Evolutionary conservation across 2,888 invertebrate genomes (phyloP).

Genomic region (Drosophila leonis): DNA sequence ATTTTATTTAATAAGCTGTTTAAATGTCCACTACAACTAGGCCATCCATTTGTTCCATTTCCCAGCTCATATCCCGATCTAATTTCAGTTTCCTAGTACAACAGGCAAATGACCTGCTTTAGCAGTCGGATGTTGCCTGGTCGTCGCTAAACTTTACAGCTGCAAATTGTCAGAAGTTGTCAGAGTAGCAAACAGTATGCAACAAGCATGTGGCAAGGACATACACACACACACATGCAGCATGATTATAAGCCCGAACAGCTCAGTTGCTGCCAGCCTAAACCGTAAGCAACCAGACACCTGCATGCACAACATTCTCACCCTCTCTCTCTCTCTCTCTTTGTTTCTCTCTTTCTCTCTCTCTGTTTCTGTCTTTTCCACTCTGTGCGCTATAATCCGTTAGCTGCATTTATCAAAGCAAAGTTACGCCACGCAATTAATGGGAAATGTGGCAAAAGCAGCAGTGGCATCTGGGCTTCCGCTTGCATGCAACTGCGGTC

Average conservation of each 20-base stretch:
- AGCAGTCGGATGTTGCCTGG: constrained; percentile 26
- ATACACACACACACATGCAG: neutral
- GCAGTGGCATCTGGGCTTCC: constrained; percentile 15
- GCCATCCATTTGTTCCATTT: neutral
- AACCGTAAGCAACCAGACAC: constrained; percentile 36
- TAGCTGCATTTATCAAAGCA: constrained; percentile 48
- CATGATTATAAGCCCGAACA: constrained; percentile 26
- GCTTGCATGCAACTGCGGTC: constrained; percentile 28
- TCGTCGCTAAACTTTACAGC: constrained; percentile 22
- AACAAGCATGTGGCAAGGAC: constrained; percentile 35
- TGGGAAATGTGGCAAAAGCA: constrained; percentile 44
- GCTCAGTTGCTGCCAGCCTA: constrained; percentile 25
- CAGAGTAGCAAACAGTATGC: constrained; percentile 14
- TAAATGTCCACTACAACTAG: neutral
- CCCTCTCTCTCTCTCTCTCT: too few relatives aligned
- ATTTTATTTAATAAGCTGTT: neutral
- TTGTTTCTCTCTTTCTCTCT: neutral
- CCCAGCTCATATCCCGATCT: constrained; percentile 4
- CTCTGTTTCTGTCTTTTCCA: neutral
- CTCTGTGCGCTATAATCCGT: constrained; percentile 40
- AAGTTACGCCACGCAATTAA: constrained; percentile 64
- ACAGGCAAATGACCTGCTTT: neutral
- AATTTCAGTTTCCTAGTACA: constrained; percentile 10
- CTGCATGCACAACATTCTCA: constrained; percentile 14
- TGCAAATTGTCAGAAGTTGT: constrained; percentile 23